phyloP scores from a whole-genome alignment of 2,113 vertebrate species.

The Toxotes jaculatrix region DNA sequence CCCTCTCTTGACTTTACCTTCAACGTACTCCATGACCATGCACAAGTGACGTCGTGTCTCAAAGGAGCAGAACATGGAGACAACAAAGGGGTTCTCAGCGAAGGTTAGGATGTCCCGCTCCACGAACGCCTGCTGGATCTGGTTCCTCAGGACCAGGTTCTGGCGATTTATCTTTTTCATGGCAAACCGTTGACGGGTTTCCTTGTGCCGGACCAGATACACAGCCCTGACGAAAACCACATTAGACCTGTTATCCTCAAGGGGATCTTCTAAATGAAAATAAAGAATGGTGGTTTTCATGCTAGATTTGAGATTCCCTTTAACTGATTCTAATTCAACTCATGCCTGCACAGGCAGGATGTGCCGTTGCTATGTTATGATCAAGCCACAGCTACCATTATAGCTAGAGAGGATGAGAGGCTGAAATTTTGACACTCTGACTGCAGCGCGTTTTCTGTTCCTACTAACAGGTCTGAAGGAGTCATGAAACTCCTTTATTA shows the following conservation, averaged over 20 bases:
- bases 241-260: background rate
- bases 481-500: background rate
- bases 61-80: conserved; percentile 99
- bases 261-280: background rate
- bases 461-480: background rate
- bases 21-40: conserved; percentile 99
- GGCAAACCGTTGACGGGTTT: conserved; percentile 95
- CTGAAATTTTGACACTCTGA: background rate
- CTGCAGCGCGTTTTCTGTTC: background rate
- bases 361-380: background rate
- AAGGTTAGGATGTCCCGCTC: conserved; percentile 98
- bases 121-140: conserved; percentile 98
- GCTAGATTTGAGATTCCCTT: background rate
- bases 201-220: conserved; percentile 94
- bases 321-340: background rate
- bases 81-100: conserved; percentile 97
- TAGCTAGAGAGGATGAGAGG: background rate
- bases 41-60: conserved; percentile 96
- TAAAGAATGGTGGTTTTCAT: background rate
- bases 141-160: conserved; percentile 96
- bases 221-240: conserved; percentile 87
- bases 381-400: background rate
- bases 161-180: conserved; percentile 99
- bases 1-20: conserved; percentile 85
- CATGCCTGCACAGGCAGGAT: background rate